phyloP scores from a whole-genome alignment of 2,113 vertebrate species.

The Etheostoma spectabile region DNA sequence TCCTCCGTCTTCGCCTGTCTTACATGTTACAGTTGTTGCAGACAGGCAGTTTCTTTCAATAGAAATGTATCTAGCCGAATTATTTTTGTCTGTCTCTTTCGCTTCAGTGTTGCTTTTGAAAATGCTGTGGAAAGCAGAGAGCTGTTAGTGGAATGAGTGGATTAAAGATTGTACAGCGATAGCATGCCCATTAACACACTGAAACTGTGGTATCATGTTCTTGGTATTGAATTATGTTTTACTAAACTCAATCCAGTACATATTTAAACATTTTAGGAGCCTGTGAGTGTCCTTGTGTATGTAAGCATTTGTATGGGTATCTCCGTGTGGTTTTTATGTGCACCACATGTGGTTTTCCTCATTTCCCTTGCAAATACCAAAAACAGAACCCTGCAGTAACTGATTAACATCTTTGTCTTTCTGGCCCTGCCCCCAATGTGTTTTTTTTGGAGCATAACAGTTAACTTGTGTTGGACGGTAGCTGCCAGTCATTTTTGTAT shows the following conservation, averaged over 20 bases:
- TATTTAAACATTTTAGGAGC: slow-evolving; percentile 11
- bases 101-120: slow-evolving; percentile 12
- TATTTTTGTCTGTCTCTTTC: slow-evolving; percentile 11
- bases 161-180: neutral
- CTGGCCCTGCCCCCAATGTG: neutral
- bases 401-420: slow-evolving; percentile 26
- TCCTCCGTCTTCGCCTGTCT: slow-evolving; percentile 9
- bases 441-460: neutral
- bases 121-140: slow-evolving; percentile 1
- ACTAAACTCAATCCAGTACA: neutral
- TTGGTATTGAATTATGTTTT: slow-evolving; percentile 23
- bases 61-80: neutral
- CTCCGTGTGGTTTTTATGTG: neutral
- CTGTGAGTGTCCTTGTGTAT: neutral
- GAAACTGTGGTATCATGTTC: slow-evolving; percentile 25
- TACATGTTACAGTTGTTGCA: slow-evolving; percentile 31
- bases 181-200: slow-evolving; percentile 25
- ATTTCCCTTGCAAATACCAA: slow-evolving; percentile 64
- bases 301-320: neutral
- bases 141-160: slow-evolving; percentile 13
- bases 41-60: slow-evolving; percentile 28
- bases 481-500: slow-evolving; percentile 17
- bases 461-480: neutral
- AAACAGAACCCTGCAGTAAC: slow-evolving; percentile 31
- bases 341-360: slow-evolving; percentile 20